These are phyloP conservation scores for Ecdyonurus torrentis DNA, from an alignment of 2,888 invertebrate genomes.

Conservation along the genomic window DNA sequence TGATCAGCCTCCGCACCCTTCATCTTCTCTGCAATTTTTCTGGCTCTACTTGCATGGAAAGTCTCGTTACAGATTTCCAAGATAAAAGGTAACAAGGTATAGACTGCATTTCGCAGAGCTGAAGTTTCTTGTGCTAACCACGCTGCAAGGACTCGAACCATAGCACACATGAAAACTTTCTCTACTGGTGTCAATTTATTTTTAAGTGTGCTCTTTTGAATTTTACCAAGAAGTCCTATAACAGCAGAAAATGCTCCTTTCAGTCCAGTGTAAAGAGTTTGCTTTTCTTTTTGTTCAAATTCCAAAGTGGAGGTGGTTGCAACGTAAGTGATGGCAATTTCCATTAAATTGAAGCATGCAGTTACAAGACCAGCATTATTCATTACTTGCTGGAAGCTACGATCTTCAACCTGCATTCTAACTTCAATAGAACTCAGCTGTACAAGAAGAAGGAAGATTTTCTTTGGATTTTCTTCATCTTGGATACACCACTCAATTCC, in stretches of 20 bases:
- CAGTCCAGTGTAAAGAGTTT: conserved; percentile 73
- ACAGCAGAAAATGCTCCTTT: conserved; percentile 79
- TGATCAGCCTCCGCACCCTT: conserved; percentile 32
- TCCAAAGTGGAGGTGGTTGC: conserved; percentile 60
- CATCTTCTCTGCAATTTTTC: conserved; percentile 48
- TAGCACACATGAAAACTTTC: conserved; percentile 65
- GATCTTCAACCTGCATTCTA: conserved; percentile 82
- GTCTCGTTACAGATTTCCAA: conserved; percentile 65
- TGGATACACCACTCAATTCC: conserved; percentile 73
- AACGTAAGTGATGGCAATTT: conserved; percentile 62
- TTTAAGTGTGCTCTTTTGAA: conserved; percentile 48
- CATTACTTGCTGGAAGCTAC: conserved; percentile 54
- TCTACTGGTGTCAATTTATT: conserved; percentile 32
- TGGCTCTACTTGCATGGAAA: conserved; percentile 53
- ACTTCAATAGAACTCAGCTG: conserved; percentile 86
- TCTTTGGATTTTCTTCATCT: conserved; percentile 59
- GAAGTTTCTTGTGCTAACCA: conserved; percentile 85
- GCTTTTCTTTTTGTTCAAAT: conserved; percentile 77
- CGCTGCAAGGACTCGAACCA: conserved; percentile 67
- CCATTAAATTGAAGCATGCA: conserved; percentile 66
- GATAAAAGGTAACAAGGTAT: conserved; percentile 64
- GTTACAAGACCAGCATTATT: conserved; percentile 62
- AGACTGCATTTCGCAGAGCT: conserved; percentile 70
- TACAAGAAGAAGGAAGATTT: conserved; percentile 62
- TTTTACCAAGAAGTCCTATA: conserved; percentile 50